Conservation (phyloP, 1,140 invertebrate genomes). For the Neoseiulus cucumeris region DNA sequence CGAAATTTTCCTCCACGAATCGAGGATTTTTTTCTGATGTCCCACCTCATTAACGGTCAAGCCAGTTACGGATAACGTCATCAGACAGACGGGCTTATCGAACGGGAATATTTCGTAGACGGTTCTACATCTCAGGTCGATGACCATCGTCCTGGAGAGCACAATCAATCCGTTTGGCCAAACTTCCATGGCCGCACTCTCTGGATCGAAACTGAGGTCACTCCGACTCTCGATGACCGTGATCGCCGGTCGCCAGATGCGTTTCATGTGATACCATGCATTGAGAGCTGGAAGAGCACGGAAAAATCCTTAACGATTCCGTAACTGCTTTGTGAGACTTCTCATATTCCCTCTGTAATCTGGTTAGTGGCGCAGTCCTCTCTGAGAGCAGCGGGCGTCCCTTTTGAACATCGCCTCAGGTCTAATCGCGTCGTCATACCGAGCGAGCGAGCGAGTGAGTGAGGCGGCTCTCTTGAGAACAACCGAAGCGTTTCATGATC, state of each 20-base stretch:
- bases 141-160: not conserved
- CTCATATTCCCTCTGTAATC: too few relatives aligned
- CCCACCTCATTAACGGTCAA: not conserved
- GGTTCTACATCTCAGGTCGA: not conserved
- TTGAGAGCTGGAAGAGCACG: not conserved
- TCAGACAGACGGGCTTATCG: not conserved
- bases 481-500: too few relatives aligned
- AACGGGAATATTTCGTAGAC: not conserved
- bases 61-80: not conserved
- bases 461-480: too few relatives aligned
- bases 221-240: not conserved
- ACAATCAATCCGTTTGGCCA: not conserved
- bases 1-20: too few relatives aligned
- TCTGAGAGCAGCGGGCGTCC: too few relatives aligned
- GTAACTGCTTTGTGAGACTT: too few relatives aligned
- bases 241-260: not conserved
- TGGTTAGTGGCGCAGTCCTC: too few relatives aligned
- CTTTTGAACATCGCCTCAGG: too few relatives aligned
- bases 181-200: not conserved
- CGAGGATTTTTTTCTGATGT: too few relatives aligned
- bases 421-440: too few relatives aligned
- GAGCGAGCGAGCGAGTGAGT: too few relatives aligned
- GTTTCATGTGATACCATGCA: not conserved
- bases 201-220: not conserved
- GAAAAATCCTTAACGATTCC: too few relatives aligned